Percentiles rank a stretch among this genome's conserved stretches.
Conservation (phyloP, 2,797 vertebrate genomes). For the Cynodonichthys magdalenae region DNA sequence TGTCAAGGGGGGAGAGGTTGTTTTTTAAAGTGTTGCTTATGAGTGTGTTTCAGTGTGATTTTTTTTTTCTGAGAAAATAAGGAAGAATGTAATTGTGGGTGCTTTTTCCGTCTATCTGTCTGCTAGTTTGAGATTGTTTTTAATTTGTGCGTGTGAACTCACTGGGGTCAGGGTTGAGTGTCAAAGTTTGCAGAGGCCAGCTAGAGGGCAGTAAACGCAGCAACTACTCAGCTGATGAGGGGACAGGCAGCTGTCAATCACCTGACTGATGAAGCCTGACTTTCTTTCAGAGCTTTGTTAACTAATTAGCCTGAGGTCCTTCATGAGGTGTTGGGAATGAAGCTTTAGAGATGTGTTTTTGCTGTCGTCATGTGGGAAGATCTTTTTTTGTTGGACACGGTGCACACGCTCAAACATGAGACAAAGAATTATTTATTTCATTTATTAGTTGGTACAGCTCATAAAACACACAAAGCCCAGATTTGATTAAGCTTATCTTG, state of each 20-base stretch:
- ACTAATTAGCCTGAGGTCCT: slow-evolving; percentile 88
- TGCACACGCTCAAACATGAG: slow-evolving; percentile 5
- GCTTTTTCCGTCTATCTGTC: slow-evolving; percentile 19
- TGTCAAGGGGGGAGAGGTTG: slow-evolving; percentile 27
- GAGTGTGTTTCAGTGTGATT: slow-evolving; percentile 52
- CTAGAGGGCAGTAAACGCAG: slow-evolving; percentile 88
- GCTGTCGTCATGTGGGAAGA: slow-evolving; percentile 12
- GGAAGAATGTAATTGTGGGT: slow-evolving; percentile 33
- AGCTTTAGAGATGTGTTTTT: slow-evolving; percentile 33
- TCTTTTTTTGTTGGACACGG: neutral
- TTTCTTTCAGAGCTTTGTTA: slow-evolving; percentile 85
- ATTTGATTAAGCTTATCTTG: slow-evolving; percentile 5
- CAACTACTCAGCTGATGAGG: slow-evolving; percentile 84
- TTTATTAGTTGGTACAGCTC: neutral
- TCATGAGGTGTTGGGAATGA: slow-evolving; percentile 20
- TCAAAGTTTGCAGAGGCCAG: slow-evolving; percentile 64
- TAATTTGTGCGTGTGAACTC: slow-evolving; percentile 5
- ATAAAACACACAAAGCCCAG: neutral
- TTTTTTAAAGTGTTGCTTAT: slow-evolving; percentile 61
- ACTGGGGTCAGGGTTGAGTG: slow-evolving; percentile 47
- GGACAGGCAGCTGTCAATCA: slow-evolving; percentile 97
- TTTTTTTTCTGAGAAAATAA: slow-evolving; percentile 43
- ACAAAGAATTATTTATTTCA: neutral
- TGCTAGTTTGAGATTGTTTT: slow-evolving; percentile 12
- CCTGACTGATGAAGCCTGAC: slow-evolving; percentile 87